Evolutionary conservation across 2,888 invertebrate genomes (phyloP), one percentile per base, ranked within the genome.

Genomic region (Pedicia rivosa): DNA sequence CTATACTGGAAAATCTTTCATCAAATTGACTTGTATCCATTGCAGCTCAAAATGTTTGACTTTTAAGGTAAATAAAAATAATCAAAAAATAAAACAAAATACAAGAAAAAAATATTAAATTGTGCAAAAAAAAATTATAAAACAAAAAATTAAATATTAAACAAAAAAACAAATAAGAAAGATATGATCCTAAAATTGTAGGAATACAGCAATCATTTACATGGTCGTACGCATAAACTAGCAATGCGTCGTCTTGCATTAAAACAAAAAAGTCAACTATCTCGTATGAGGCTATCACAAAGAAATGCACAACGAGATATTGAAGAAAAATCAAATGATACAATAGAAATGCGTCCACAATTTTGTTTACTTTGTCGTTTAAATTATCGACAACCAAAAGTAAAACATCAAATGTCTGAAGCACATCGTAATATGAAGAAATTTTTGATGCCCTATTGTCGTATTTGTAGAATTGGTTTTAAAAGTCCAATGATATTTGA

Each of bases 401-500:
- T 74, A 41, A 73, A 78, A 41, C 87, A 87, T 67, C 79, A 80
- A 52, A 64, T 72, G 38, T 81, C 83, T 17, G 78, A 81, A 48
- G 72, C 80, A 22, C 86, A 87, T 53, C 74, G 80, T 59, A 78
- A 78, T 51, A 83, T 86, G 72, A 82, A 81, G 59, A 76, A 80
- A 51, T 84, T 86, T 61, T 64, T 87, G 42, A 76, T 80, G 70
- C 86, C 86, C 2, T 77, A 72, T 57, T 86, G 86, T 51, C 75
- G 76, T 49, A 68, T 77, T 33, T 87, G 86, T 55, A 74, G 76
- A 40, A 62, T 79, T 47, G 71, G 76, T 26, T 84, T 83, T 62
- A 77, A 80, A 48, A 81, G 82, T 44, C 82, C 86, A 10, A 84
- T 86, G 81, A 67, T 79, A 12, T 86, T 78, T 55, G 84, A 87